A percentile compares a stretch with the other conserved stretches of the same genome.
Conservation (phyloP, 2,888 invertebrate species). For the Nomada hirtipes region DNA sequence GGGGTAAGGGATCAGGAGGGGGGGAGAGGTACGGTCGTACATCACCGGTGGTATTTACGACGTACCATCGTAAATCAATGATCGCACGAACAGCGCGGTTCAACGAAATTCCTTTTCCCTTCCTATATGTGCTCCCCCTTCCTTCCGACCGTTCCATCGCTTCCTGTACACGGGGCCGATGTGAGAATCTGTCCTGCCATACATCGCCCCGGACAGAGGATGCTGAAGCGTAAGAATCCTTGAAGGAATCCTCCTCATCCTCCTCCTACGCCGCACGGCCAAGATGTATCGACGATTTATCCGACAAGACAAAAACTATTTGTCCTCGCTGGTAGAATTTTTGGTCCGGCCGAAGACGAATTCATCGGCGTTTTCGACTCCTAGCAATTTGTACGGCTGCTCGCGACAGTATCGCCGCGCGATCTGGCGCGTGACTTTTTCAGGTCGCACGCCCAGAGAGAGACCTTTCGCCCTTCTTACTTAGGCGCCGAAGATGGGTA, state of each 20-base stretch:
- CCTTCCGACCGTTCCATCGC: constrained; percentile 62
- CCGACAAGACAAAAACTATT: constrained; percentile 50
- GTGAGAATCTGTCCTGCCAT: constrained; percentile 61
- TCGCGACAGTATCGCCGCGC: neutral
- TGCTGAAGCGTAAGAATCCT: constrained; percentile 62
- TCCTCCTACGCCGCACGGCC: constrained; percentile 13
- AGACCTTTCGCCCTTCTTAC: no score
- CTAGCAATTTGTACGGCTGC: neutral
- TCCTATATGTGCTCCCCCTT: constrained; percentile 61
- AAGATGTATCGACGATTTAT: constrained; percentile 49
- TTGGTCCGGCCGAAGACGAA: neutral
- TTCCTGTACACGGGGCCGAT: constrained; percentile 67
- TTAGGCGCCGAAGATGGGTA: no score
- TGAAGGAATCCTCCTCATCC: constrained; percentile 45
- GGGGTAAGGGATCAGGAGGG: constrained; percentile 24
- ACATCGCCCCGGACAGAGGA: constrained; percentile 53
- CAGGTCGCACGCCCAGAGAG: neutral
- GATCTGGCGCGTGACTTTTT: neutral
- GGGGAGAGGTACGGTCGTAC: constrained; percentile 70
- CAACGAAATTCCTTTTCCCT: constrained; percentile 75
- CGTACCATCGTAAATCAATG: constrained; percentile 79
- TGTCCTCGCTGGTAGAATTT: constrained; percentile 39
- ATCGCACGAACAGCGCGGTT: constrained; percentile 74
- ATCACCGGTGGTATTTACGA: constrained; percentile 77
- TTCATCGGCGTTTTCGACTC: neutral